Evolutionary conservation across 1,140 invertebrate genomes (phyloP).

Genomic region (Zaprionus gabonicus): DNA sequence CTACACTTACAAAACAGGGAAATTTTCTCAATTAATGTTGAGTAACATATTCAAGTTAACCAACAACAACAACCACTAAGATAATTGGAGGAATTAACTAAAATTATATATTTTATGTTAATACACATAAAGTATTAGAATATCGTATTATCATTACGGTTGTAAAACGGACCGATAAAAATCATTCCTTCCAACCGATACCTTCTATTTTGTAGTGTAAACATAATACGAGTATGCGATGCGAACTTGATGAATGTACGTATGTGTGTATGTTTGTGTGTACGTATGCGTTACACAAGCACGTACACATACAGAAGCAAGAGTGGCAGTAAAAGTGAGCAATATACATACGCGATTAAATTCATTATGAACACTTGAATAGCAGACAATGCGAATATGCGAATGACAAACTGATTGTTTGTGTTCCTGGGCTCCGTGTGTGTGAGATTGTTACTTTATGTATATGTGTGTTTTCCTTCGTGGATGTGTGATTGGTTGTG

Average conservation of each 20-base stretch:
- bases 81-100: no score
- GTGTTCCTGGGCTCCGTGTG: constrained; percentile 20
- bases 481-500: constrained; percentile 40
- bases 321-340: constrained; percentile 63
- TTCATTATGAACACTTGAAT: constrained; percentile 80
- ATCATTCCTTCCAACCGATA: background rate
- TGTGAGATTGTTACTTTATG: constrained; percentile 9
- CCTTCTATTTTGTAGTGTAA: background rate
- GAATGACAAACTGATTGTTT: constrained; percentile 72
- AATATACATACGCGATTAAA: constrained; percentile 82
- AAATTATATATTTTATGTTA: no score
- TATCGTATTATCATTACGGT: background rate
- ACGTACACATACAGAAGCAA: background rate
- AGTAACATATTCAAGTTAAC: no score
- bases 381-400: constrained; percentile 69
- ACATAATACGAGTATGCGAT: constrained; percentile 4
- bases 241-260: constrained; percentile 18
- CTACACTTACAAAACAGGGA: no score
- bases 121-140: background rate
- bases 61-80: no score
- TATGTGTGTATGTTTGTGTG: background rate
- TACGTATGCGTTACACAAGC: constrained; percentile 1
- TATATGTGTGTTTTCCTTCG: constrained; percentile 16
- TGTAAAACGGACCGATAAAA: background rate
- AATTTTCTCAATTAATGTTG: no score